Conservation (phyloP, 2,797 vertebrate species). For the Parotocinclus haroldoi region DNA sequence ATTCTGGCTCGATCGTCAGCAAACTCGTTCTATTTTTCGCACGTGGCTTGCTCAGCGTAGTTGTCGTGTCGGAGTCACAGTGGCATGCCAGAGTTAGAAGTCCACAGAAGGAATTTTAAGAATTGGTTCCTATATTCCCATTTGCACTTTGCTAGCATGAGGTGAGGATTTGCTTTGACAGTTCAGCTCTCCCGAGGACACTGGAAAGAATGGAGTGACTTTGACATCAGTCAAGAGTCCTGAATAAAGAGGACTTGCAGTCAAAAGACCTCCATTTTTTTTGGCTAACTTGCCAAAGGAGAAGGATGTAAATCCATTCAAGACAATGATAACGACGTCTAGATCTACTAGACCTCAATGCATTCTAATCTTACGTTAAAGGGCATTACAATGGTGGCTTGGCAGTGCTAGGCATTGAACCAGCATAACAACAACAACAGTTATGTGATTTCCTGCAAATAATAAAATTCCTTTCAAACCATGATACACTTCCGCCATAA, state of each 20-base stretch:
- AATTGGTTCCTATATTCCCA: constrained; percentile 56
- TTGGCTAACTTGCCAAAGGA: constrained; percentile 10
- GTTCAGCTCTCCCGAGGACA: constrained; percentile 48
- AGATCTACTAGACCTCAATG: too few species aligned
- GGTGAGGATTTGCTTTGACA: constrained; percentile 56
- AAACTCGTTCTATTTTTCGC: constrained; percentile 13
- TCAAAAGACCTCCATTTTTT: constrained; percentile 24
- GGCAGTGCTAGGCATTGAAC: too few species aligned
- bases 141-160: constrained; percentile 61
- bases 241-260: constrained; percentile 28
- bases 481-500: too few species aligned
- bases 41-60: constrained; percentile 1
- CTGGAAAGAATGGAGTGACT: constrained; percentile 52
- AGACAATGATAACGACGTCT: background rate
- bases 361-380: too few species aligned
- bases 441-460: too few species aligned
- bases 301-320: constrained; percentile 2
- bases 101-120: constrained; percentile 36
- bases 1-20: background rate
- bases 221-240: constrained; percentile 57
- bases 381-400: too few species aligned
- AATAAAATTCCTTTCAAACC: too few species aligned
- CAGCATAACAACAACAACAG: too few species aligned
- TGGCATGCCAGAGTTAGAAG: constrained; percentile 47
- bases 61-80: constrained; percentile 31